Evolutionary conservation across 1,140 invertebrate species (phyloP), one percentile per base, ranked within the genome.

Genomic region (Drosophila hydei): DNA sequence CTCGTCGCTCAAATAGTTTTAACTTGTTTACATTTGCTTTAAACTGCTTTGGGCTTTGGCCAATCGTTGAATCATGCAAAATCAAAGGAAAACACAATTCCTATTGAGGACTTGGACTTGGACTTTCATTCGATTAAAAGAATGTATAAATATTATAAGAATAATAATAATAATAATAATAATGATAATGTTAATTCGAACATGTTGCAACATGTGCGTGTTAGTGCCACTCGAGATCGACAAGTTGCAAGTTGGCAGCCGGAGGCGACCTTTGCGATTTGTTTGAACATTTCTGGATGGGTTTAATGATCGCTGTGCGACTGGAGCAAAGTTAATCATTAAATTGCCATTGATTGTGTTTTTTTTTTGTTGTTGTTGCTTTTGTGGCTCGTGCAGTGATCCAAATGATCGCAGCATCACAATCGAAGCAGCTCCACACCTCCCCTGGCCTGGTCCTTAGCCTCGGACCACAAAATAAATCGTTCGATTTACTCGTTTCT

Each of bases 271-370:
- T 73, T 75, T 65, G 60, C 56, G 42, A 56, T 69, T 36, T 30
- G 50, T 43, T 36, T 18, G 18, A 27, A 12, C 16, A 33, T 43
- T 40, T 45, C 11, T 42, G 43, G 23, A 14, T 40, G 54, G 64
- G 72, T 75, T 83, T 83, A 83, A 83, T 75, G 79, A 83, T 85
- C 71, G 51, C 25, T 30, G 38, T 16, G 75, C 65, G 72, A 55
- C 33, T 72, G 81, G 71, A 59, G 55, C 77, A 63, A 70, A 72
- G 83, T 88, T 81, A 71, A 88, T 88, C 81, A 77, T 88, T 87
- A 87, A 87, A 87, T 87, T 87, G 83, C 74, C 77, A 75, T 87
- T 85, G 81, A 85, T 87, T 85, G 85, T 81, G 72, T 47, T 38
- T 63, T 38, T 47, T 14, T 47, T 58, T 62, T 83, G 72, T 85